Evolutionary conservation across 2,888 invertebrate genomes (phyloP).

Genomic region (Neoitamus cyanurus): DNA sequence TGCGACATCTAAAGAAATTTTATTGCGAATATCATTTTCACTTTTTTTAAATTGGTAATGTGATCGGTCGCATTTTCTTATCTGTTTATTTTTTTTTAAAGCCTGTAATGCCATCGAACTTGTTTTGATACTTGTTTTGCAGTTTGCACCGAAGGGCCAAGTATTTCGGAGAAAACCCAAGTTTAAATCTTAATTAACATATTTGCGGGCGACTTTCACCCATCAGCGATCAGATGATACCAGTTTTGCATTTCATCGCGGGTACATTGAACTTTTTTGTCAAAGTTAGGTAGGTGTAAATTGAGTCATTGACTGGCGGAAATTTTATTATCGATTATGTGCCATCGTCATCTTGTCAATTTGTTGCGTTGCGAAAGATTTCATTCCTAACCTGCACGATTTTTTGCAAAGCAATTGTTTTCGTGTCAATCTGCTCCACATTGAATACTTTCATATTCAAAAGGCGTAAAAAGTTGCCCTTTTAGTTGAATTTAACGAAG

Average conservation of each 20-base stretch:
- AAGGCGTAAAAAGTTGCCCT: too few species aligned
- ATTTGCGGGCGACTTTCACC: neutral
- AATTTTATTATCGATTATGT: neutral
- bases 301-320: neutral
- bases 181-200: neutral
- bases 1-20: neutral
- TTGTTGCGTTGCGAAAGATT: neutral
- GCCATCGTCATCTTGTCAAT: neutral
- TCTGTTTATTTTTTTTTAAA: neutral
- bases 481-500: neutral
- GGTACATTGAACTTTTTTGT: neutral
- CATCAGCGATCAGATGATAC: neutral
- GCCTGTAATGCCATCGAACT: neutral
- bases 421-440: too few species aligned
- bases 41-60: too few species aligned
- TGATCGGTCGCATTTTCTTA: too few species aligned
- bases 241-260: neutral
- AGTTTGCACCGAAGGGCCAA: neutral
- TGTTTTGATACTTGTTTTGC: neutral
- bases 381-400: neutral
- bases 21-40: neutral
- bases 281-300: neutral
- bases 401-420: neutral
- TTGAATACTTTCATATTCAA: too few species aligned
- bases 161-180: neutral